phyloP scores from a whole-genome alignment of 2,888 invertebrate species.

The Leptinotarsa peninsularis region DNA sequence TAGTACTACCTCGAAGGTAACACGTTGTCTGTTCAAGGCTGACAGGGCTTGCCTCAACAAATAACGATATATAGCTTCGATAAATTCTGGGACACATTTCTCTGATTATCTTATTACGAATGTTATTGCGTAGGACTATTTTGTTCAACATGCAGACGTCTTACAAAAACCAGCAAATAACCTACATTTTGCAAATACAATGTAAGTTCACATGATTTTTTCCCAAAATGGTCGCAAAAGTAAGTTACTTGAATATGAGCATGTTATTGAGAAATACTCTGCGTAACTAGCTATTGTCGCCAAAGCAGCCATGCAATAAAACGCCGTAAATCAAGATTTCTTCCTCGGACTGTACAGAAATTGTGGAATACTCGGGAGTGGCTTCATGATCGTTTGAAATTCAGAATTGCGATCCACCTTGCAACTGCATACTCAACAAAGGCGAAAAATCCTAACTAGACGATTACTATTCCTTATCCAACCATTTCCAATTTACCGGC shows the following conservation, averaged over 20 bases:
- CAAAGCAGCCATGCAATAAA: background rate
- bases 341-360: background rate
- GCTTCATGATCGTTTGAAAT: constrained; percentile 27
- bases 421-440: constrained; percentile 13
- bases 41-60: no score
- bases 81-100: no score
- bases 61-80: no score
- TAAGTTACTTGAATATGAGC: background rate
- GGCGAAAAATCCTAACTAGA: constrained; percentile 32
- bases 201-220: no score
- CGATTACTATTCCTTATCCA: constrained; percentile 38
- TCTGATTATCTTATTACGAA: no score
- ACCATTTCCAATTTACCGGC: constrained; percentile 36
- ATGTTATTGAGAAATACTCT: background rate
- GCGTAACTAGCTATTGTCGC: background rate
- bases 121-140: no score
- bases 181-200: no score
- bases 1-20: no score
- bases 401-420: constrained; percentile 29
- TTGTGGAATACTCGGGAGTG: constrained; percentile 31
- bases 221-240: no score
- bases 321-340: background rate
- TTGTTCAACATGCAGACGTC: no score
- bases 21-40: no score
- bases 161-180: no score